A percentile compares a stretch with the other conserved stretches of the same genome.
These are phyloP conservation scores for Cheumatopsyche charites DNA, from an alignment of 1,140 invertebrate species.

Conservation along the genomic window DNA sequence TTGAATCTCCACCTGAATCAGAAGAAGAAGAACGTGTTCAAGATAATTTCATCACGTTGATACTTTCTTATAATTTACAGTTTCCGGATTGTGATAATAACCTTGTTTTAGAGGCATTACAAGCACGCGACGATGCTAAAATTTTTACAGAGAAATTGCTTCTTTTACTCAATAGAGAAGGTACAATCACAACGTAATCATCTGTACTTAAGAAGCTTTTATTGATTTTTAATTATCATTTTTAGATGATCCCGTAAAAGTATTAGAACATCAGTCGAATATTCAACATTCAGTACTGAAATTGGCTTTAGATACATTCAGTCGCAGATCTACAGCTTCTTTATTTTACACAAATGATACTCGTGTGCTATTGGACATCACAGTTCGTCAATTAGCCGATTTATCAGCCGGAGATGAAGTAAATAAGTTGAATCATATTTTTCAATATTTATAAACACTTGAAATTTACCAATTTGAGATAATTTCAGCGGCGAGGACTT, in stretches of 20 bases:
- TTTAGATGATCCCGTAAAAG: constrained; percentile 84
- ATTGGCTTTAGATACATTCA: constrained; percentile 85
- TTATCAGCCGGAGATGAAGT: constrained; percentile 86
- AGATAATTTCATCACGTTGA: constrained; percentile 81
- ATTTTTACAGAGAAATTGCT: constrained; percentile 89
- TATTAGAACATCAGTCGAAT: constrained; percentile 81
- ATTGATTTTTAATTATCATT: constrained; percentile 12
- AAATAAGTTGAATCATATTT: constrained; percentile 44
- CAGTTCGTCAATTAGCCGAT: constrained; percentile 85
- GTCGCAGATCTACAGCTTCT: constrained; percentile 73
- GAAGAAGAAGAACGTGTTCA: constrained; percentile 80
- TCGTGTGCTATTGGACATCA: constrained; percentile 90
- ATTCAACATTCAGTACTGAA: constrained; percentile 86
- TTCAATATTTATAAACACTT: neutral
- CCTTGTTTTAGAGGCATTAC: constrained; percentile 76
- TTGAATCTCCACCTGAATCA: constrained; percentile 79
- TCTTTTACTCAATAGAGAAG: constrained; percentile 86
- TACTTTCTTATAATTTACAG: constrained; percentile 89
- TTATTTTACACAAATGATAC: constrained; percentile 94
- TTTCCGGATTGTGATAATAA: constrained; percentile 73
- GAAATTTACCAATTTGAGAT: constrained; percentile 19
- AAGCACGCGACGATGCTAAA: constrained; percentile 75
- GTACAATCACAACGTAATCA: constrained; percentile 59
- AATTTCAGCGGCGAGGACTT: constrained; percentile 69
- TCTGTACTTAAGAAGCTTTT: no score